These are phyloP conservation scores for Vireo griseus DNA, from an alignment of 2,797 vertebrate species.

Conservation along the genomic window DNA sequence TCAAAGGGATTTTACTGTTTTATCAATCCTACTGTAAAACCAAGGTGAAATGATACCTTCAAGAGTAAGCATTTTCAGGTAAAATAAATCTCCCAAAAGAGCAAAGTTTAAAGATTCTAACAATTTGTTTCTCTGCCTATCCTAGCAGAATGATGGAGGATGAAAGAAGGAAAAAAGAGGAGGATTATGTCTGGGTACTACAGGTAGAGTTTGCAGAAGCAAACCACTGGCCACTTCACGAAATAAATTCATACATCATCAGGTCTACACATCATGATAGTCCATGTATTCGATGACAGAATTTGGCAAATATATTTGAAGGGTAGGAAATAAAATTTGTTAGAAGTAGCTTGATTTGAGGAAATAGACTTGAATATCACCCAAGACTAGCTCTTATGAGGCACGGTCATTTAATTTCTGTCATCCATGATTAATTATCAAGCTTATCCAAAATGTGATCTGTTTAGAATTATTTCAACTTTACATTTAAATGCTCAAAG, in stretches of 20 bases:
- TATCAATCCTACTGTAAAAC: constrained; percentile 39
- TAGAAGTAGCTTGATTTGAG: neutral
- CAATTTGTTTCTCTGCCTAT: constrained; percentile 21
- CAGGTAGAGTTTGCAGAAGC: neutral
- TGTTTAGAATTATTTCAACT: neutral
- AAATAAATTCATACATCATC: neutral
- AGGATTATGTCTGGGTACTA: neutral
- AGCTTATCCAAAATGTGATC: neutral
- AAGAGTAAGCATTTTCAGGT: constrained; percentile 42
- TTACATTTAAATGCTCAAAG: neutral
- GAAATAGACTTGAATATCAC: neutral
- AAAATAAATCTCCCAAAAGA: constrained; percentile 36
- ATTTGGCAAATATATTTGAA: neutral
- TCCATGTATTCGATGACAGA: neutral
- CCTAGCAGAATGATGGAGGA: neutral
- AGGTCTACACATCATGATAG: neutral
- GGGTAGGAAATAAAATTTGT: neutral
- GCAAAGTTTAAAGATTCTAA: constrained; percentile 32
- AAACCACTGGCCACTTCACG: neutral
- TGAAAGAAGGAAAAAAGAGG: neutral
- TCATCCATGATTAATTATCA: neutral
- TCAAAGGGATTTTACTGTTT: constrained; percentile 59
- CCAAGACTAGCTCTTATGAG: neutral
- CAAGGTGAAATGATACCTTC: constrained; percentile 37
- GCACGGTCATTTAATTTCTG: neutral